Conservation (phyloP, 37 sponge, comb jelly and placozoan genomes). For the Spongilla lacustris region DNA sequence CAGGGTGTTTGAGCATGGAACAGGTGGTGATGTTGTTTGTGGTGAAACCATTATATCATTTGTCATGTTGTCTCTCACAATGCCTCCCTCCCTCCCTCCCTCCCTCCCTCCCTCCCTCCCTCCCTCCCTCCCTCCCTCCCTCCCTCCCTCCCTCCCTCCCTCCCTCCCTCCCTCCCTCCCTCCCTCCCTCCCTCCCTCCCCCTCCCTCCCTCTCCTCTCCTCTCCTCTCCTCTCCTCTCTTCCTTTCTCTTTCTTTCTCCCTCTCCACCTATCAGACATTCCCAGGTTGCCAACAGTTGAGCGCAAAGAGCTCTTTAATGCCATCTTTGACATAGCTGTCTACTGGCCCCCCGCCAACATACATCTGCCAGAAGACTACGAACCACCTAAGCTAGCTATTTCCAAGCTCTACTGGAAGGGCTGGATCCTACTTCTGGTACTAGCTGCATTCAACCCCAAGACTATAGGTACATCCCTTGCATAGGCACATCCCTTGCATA, state of each 20-base stretch:
- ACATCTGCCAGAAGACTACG: slow-evolving; percentile 81
- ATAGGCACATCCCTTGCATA: not conserved
- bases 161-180: slow-evolving; percentile 29
- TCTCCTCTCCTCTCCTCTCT: not conserved
- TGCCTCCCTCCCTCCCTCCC: slow-evolving; percentile 48
- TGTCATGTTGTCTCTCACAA: slow-evolving; percentile 7
- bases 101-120: slow-evolving; percentile 48
- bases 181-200: slow-evolving; percentile 17
- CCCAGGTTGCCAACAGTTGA: slow-evolving; percentile 66
- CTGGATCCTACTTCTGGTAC: slow-evolving; percentile 87
- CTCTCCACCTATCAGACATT: slow-evolving; percentile 37
- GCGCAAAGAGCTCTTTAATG: slow-evolving; percentile 71
- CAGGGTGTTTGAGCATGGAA: too few species aligned
- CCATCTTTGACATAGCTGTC: slow-evolving; percentile 73
- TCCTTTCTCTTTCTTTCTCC: not conserved
- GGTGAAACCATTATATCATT: too few species aligned
- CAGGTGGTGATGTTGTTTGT: too few species aligned
- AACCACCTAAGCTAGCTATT: slow-evolving; percentile 84
- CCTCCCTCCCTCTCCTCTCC: not conserved
- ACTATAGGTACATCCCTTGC: slow-evolving; percentile 61
- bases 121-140: slow-evolving; percentile 43
- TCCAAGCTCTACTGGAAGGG: slow-evolving; percentile 96
- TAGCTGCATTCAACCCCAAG: slow-evolving; percentile 89
- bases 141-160: slow-evolving; percentile 18
- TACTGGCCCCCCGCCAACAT: slow-evolving; percentile 78